These are phyloP conservation scores for Carterocephalus palaemon DNA, from an alignment of 2,888 invertebrate genomes.

Conservation along the genomic window DNA sequence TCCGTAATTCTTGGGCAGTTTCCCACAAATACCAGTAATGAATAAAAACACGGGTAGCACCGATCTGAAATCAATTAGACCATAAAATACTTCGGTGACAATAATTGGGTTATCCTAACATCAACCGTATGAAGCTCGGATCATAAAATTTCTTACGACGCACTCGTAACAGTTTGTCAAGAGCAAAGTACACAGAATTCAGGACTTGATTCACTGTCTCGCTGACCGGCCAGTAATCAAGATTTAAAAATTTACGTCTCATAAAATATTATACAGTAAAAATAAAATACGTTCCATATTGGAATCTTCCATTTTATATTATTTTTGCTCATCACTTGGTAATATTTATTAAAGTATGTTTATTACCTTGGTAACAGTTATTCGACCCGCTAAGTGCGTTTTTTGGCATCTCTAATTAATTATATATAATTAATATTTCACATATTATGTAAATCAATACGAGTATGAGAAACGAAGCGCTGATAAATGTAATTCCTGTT, in stretches of 20 bases:
- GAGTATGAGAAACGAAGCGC: background rate
- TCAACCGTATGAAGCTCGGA: background rate
- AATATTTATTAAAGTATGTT: slow-evolving; percentile 15
- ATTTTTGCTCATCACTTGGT: slow-evolving; percentile 5
- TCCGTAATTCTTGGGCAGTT: too few relatives aligned
- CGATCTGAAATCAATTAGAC: too few relatives aligned
- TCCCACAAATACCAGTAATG: too few relatives aligned
- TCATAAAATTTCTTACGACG: slow-evolving; percentile 10
- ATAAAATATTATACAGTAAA: slow-evolving; percentile 22
- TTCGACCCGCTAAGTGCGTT: background rate
- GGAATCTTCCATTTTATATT: slow-evolving; percentile 14
- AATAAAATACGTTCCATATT: slow-evolving; percentile 19
- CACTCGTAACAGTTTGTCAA: slow-evolving; percentile 28
- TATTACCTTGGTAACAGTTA: slow-evolving; percentile 5
- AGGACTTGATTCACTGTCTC: slow-evolving; percentile 4
- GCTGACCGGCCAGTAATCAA: slow-evolving; percentile 11
- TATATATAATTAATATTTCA: background rate
- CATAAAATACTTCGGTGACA: too few relatives aligned
- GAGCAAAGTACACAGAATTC: slow-evolving; percentile 7
- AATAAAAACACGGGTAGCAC: too few relatives aligned
- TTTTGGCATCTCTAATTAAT: slow-evolving; percentile 2
- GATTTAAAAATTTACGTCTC: slow-evolving; percentile 20
- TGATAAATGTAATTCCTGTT: too few relatives aligned
- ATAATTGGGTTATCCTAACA: too few relatives aligned
- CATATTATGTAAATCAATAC: slow-evolving; percentile 1